Percentiles rank a stretch among this genome's conserved stretches.
Conservation (phyloP, 2,888 invertebrate genomes). For the Rapana venosa region DNA sequence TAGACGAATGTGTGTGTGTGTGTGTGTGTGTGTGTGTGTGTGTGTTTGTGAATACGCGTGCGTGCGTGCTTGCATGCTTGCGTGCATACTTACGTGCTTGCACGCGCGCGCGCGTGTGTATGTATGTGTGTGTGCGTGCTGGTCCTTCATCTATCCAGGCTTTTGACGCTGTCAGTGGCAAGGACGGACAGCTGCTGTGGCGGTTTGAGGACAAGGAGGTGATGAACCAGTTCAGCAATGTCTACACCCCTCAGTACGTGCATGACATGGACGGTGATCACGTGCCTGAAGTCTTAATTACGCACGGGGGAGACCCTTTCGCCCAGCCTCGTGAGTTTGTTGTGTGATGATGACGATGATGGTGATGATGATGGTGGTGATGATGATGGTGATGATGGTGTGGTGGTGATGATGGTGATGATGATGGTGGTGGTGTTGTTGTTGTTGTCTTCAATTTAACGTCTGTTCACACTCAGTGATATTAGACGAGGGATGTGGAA, state of each 20-base stretch:
- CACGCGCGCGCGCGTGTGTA: neutral
- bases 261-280: constrained; percentile 84
- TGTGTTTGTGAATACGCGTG: neutral
- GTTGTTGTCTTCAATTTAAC: too few relatives aligned
- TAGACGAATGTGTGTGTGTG: too few relatives aligned
- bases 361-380: too few relatives aligned
- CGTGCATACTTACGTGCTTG: neutral
- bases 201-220: constrained; percentile 79
- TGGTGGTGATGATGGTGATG: neutral
- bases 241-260: constrained; percentile 85
- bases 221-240: constrained; percentile 80
- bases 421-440: neutral
- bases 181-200: constrained; percentile 85
- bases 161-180: constrained; percentile 83
- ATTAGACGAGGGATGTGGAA: too few relatives aligned
- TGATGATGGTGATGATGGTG: too few relatives aligned
- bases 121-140: neutral
- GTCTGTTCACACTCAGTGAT: too few relatives aligned
- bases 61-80: neutral
- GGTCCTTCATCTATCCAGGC: constrained; percentile 67
- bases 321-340: constrained; percentile 76
- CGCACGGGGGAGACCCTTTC: constrained; percentile 82
- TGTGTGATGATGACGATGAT: too few relatives aligned
- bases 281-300: constrained; percentile 85
- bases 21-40: too few relatives aligned